Base-by-base conservation (phyloP, 1,140 invertebrate species). In the Ceratina japonica region DNA sequence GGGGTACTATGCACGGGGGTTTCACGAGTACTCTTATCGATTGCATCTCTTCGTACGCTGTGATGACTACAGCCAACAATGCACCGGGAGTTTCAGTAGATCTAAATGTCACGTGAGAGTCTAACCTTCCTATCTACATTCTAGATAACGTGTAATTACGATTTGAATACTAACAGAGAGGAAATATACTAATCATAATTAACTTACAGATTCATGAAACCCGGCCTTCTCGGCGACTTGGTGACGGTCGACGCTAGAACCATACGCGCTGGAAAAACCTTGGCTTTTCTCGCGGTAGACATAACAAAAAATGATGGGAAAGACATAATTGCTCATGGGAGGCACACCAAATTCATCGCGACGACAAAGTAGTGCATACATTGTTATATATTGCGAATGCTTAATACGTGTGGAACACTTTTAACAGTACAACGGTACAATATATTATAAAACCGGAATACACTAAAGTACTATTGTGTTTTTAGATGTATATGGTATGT, bases 21-120 rank as follows among this genome's bases (percentile, higher is more conserved):
- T 95, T 97, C 80, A 97, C 96, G 15, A 95, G 96, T 15, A 96
- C 96, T 3, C 87, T 98, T 18, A 94, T 98, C 13, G 98, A 99
- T 92, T 93, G 94, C 75, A 90, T 98, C 18, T 98, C 97, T 7
- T 97, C 97, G 0, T 95, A 96, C 89, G 97, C 96, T 1, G 86
- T 98, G 7, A 94, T 96, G 86, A 95, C 96, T 0, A 92, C 94
- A 77, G 94, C 94, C 24, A 92, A 91, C 62, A 91, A 94, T 78
- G 89, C 91, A 49, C 92, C 95, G 75, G 96, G 97, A 52, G 96
- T 95, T 31, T 97, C 96, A 16, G 94, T 98, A 18, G 94, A 97
- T 87, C 88, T 97, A 15, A 94, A 95, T 87, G 92, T 97, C 1
- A 93, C 93, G 95, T 96, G 94, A 93, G 94, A 93, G 93, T 86